Base-by-base conservation (phyloP, 2,888 invertebrate genomes). In the Linnaemya vulpina region DNA sequence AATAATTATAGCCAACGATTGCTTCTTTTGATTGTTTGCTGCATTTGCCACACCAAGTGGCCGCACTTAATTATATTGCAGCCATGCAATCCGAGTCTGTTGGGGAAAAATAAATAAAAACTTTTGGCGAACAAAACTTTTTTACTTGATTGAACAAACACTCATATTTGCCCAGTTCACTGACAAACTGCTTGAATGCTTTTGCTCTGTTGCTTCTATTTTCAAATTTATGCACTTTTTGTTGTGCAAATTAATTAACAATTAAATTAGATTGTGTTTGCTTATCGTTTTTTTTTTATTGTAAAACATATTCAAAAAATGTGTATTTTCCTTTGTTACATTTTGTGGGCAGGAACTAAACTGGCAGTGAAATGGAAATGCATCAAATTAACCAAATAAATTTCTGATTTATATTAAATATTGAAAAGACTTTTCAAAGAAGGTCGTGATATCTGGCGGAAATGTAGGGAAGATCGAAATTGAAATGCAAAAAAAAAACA, bases 181-280 rank as follows among this genome's bases (percentile, higher is more conserved):
- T 15, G 35, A 22, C 20, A 35, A 15, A 9, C 35, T 17, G 38
- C 3, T 17, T 75, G 74, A 13, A 22, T 65, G n/a, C 53, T 55
- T 55, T 22, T 25, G 5, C 4, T 43, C n/a, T 22, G n/a, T 58
- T 58, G 13, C 22, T 35, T 60, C 20, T 20, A 43, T 75, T 75
- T 65, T 55, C 58, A 35, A 58, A 11, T 43, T 30, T 40, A 63
- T 35, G 46, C n/a, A 60, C 8, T 63, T 68, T 38, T 43, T 53
- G 51, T 74, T 75, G 75, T 82, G 65, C 74, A 78, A 85, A 85
- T 85, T 82, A 85, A 82, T 82, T 78, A 75, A 75, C 20, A 65
- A 82, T 75, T 82, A 81, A 60, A 80, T 80, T 77, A 51, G 20
- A 38, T 62, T 71, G 73, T 68, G 46, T 49, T 70, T 46, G 67